Percentiles rank a stretch among this genome's conserved stretches.
These are phyloP conservation scores for Tachycineta bicolor DNA, from an alignment of 2,113 vertebrate species.

Conservation along the genomic window DNA sequence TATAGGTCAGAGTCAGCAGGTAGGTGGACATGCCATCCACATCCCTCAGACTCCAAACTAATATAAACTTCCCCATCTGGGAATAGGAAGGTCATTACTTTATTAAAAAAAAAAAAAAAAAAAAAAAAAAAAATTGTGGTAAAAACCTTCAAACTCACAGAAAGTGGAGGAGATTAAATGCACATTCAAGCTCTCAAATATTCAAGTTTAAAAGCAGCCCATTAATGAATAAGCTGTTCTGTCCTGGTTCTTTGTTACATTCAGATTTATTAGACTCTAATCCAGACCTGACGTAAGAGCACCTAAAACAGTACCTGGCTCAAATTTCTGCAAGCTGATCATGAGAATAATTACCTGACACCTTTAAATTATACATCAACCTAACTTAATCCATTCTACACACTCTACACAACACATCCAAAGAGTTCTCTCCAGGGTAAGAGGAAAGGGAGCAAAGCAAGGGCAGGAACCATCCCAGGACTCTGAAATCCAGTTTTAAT, in stretches of 20 bases:
- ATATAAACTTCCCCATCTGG: too few relatives aligned
- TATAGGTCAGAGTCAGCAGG: too few relatives aligned
- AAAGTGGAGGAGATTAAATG: too few relatives aligned
- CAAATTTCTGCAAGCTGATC: neutral
- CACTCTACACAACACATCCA: neutral
- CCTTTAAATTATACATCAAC: neutral
- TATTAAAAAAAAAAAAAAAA: too few relatives aligned
- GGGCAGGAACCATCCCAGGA: neutral
- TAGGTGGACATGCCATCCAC: too few relatives aligned
- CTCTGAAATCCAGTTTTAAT: neutral
- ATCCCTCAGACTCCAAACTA: too few relatives aligned
- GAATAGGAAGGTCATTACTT: too few relatives aligned
- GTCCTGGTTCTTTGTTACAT: neutral
- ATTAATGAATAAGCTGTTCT: neutral
- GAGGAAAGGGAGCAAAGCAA: neutral
- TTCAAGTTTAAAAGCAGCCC: neutral
- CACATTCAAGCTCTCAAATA: neutral
- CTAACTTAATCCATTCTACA: neutral
- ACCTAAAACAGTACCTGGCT: neutral
- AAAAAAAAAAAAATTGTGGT: too few relatives aligned
- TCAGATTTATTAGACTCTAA: neutral
- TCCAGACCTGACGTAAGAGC: neutral
- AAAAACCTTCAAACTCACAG: too few relatives aligned
- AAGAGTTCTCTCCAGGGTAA: neutral
- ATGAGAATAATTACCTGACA: neutral